Evolutionary conservation across 1,140 invertebrate genomes (phyloP), one percentile per base, ranked within the genome.

Genomic region (Drosophila parabipectinata): DNA sequence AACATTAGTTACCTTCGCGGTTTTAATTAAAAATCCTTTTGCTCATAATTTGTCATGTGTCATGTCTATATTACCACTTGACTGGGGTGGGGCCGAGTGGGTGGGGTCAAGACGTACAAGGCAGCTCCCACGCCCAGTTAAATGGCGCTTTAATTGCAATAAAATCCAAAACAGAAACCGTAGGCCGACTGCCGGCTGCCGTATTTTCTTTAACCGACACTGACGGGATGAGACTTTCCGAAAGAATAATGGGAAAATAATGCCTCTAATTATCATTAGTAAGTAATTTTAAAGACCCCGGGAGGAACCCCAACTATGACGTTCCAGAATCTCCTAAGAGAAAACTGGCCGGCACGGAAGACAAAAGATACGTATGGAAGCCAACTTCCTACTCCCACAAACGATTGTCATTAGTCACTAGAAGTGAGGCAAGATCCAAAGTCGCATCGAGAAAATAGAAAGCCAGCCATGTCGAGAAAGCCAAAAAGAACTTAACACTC

Each of bases 401-500:
- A 60, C 68, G 66, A 55, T 69, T 71, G 78, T 85, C 81, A 78
- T 87, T 87, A 87, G 82, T 63, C 55, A 81, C 26, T 28, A 28
- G 64, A 87, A 87, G 62, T 56, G 61, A 48, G 82, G 67, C 72
- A 66, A 45, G 34, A 63, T 55, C 56, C 7, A 26, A 14, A 41
- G 51, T 34, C 52, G 60, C 57, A 72, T 34, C 54, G 51, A 45
- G 32, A 64, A 76, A 85, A 87, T 87, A 85, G 82, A 85, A 85
- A 85, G 83, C 47, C 76, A 63, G 44, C 52, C 2, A 18, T 18
- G 39, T 18, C 59, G 72, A 81, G 80, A 85, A 85, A 85, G 83
- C 82, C 83, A 67, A 82, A 82, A 85, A 85, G 83, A 88, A 87
- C 82, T 85, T 82, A 85, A 85, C 82, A 88, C 82, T 85, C 82